These are phyloP conservation scores for Muricea muricata DNA, from an alignment of 92 coral and sea anemone genomes.

Conservation along the genomic window DNA sequence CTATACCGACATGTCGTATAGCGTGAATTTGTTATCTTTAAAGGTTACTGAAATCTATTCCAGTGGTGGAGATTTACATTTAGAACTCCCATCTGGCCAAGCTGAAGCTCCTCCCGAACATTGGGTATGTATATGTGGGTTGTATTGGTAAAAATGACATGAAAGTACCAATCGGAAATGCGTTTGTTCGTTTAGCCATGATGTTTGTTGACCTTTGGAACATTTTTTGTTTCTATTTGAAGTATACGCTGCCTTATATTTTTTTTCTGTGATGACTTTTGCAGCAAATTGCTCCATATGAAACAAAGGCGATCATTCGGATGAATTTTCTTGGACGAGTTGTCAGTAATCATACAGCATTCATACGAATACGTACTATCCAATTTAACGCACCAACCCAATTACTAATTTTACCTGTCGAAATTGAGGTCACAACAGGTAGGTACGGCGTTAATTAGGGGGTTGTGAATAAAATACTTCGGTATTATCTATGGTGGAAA, in stretches of 20 bases:
- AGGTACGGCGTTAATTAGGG: too few relatives aligned
- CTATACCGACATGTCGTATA: too few relatives aligned
- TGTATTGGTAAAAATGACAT: slow-evolving; percentile 4
- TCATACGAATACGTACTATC: slow-evolving; percentile 90
- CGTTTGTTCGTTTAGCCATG: too few relatives aligned
- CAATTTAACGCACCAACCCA: slow-evolving; percentile 77
- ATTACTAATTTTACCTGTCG: slow-evolving; percentile 95
- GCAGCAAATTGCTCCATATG: slow-evolving; percentile 95
- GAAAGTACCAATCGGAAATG: too few relatives aligned
- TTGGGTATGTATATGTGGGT: slow-evolving; percentile 71
- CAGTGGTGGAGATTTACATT: slow-evolving; percentile 95
- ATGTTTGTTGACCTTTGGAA: not conserved
- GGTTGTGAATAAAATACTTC: too few relatives aligned
- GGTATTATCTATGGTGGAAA: too few relatives aligned
- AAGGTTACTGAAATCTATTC: slow-evolving; percentile 98
- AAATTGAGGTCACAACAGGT: slow-evolving; percentile 97
- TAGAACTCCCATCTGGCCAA: slow-evolving; percentile 94
- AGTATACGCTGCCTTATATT: not conserved
- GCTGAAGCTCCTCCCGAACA: slow-evolving; percentile 97
- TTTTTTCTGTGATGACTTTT: not conserved
- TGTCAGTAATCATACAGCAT: slow-evolving; percentile 93
- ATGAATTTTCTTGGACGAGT: slow-evolving; percentile 88
- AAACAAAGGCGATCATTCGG: slow-evolving; percentile 94
- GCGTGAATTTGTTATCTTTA: not conserved
- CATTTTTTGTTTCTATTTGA: not conserved